Base-by-base conservation (phyloP, 2,113 vertebrate species). In the Aramus guarauna region DNA sequence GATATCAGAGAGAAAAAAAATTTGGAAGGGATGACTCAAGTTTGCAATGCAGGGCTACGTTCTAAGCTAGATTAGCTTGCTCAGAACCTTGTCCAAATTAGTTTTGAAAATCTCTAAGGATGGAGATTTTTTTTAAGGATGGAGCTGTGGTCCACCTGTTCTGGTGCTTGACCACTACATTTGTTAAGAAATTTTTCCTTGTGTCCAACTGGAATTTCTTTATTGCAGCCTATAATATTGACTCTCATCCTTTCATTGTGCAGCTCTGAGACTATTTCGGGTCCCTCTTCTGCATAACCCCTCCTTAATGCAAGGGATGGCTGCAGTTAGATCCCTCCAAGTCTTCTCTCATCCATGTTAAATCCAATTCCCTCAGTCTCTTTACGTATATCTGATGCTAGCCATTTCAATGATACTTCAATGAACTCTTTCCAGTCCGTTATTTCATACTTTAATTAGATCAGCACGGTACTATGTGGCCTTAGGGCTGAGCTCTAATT, bases 131-230 rank as follows among this genome's bases (percentile, higher is more conserved):
- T n/a, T n/a, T n/a, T 48, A 19, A 26, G 9, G 15, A 68, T 3
- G 11, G 53, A 45, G 13, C 24, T 1, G 1, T 0, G 0, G 8
- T 26, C 19, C 9, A n/a, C 8, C 9, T 48, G 12, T 78, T 48
- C 18, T 48, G 45, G 34, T 8, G 4, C 22, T 53, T 76, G 34
- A 64, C 24, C 7, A 27, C 7, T 56, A 13, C 2, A 8, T 83
- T 71, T 27, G 2, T 58, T 64, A 78, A 62, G 37, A 64, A 11
- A 6, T 36, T 71, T 95, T 76, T 48, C 9, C 37, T 50, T 63
- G 8, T 62, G 36, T 87, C 16, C 62, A 62, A 6, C 15, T 34
- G 34, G 32, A 68, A 63, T 68, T 45, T 66, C 29, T 71, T 63
- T 80, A 4, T 23, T 90, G 34, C 8, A 36, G 13, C 21, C 48